phyloP scores from a whole-genome alignment of 2,113 vertebrate species.

The Etheostoma spectabile region DNA sequence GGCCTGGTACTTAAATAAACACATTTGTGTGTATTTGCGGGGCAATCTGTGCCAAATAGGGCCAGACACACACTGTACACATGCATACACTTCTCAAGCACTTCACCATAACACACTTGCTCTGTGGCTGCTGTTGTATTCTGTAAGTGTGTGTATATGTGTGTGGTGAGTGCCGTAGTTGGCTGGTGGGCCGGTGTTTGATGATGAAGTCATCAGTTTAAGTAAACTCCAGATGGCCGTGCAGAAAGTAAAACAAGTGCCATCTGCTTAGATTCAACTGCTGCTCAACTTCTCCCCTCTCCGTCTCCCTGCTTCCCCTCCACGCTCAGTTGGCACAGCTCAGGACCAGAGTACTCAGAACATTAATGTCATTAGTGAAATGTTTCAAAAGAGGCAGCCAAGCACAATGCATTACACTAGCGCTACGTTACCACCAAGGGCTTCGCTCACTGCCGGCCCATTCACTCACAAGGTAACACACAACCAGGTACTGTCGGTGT shows the following conservation, averaged over 20 bases:
- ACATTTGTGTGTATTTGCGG: conserved; percentile 68
- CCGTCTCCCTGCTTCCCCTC: conserved; percentile 46
- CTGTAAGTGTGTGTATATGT: conserved; percentile 69
- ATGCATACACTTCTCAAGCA: conserved; percentile 41
- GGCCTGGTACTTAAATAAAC: conserved; percentile 63
- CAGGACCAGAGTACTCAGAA: conserved; percentile 75
- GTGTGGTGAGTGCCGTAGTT: conserved; percentile 79
- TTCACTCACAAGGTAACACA: conserved; percentile 48
- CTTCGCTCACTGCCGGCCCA: conserved; percentile 50
- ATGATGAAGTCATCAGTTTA: conserved; percentile 88
- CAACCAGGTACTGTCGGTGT: conserved; percentile 10
- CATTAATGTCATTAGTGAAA: conserved; percentile 87
- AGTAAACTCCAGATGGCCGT: conserved; percentile 85
- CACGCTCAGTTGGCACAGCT: conserved; percentile 78
- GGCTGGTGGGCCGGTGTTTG: conserved; percentile 80
- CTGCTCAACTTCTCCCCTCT: conserved; percentile 73
- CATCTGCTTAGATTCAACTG: conserved; percentile 87
- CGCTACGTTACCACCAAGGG: conserved; percentile 68
- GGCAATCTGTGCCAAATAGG: conserved; percentile 49
- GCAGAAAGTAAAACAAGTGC: conserved; percentile 86
- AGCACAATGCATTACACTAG: conserved; percentile 80
- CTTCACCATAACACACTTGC: conserved; percentile 48
- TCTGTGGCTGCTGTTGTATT: conserved; percentile 59
- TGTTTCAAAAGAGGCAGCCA: conserved; percentile 87
- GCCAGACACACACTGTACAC: conserved; percentile 22